Evolutionary conservation across 1,140 invertebrate species (phyloP), one percentile per base, ranked within the genome.

Genomic region (Orius insidiosus): DNA sequence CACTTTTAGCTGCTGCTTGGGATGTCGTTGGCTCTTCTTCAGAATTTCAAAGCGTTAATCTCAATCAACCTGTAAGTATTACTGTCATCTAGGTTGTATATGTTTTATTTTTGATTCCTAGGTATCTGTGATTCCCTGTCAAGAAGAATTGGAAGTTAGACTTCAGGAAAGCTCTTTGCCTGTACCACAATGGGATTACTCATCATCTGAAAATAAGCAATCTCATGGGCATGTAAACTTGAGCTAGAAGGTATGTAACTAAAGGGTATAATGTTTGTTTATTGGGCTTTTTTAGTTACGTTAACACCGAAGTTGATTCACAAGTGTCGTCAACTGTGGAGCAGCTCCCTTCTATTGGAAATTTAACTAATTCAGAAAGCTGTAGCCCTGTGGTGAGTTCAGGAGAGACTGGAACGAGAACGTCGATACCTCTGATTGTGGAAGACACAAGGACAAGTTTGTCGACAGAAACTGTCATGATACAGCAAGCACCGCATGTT

Each of bases 121-220:
- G 49, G 63, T 66, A 13, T 53, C 65, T 50, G 63, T 68, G 2
- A 68, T 67, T 46, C 65, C 67, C 3, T 67, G 68, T 62, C 61
- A 67, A 52, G 67, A 70, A 55, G 66, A 67, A 54, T 50, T 68
- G 18, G 65, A 69, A 54, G 66, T 68, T 1, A 53, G 65, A 46
- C 51, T 68, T 36, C 60, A 68, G 54, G 59, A 67, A 51, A 62
- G 49, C 30, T 37, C 33, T 32, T 32, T 50, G 8, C 52, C 52
- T 6, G 53, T 44, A 1, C 49, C 47, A 6, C 50, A 54, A 5
- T 54, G 53, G 53, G 32, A 45, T 40, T 51, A 49, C 16, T 31
- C 30, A 11, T 10, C 46, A 9, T 18, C 39, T 15, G 13, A 41
- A 15, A 40, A 46, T 34, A 47, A 46, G n/a, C 53, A 55, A 14